Conservation (phyloP, 2,113 vertebrate genomes). For the Gnathonemus longibarbis region DNA sequence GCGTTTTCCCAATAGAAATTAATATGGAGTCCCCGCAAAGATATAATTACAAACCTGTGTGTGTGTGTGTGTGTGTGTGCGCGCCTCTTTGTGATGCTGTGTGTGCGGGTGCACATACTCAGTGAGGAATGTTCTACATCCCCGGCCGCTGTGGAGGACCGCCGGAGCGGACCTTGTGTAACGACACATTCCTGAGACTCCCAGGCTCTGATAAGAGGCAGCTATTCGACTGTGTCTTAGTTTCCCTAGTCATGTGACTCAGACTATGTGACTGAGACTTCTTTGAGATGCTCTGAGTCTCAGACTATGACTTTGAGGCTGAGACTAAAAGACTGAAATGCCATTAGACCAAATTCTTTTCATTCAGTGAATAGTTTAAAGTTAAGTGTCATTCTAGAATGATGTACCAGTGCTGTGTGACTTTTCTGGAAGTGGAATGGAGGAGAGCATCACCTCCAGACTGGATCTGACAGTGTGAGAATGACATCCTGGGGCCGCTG, state of each 20-base stretch:
- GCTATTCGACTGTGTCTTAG: not conserved
- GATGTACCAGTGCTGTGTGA: not conserved
- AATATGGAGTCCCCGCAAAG: no score
- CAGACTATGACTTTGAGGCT: not conserved
- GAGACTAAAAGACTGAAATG: not conserved
- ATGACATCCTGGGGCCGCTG: not conserved
- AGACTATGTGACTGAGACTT: not conserved
- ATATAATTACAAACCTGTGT: not conserved
- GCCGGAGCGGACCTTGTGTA: not conserved
- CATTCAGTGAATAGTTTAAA: not conserved
- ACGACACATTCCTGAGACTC: conserved; percentile 1
- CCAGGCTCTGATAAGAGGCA: conserved; percentile 26
- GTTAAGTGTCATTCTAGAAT: not conserved
- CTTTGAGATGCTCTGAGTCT: not conserved
- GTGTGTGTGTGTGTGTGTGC: conserved; percentile 2
- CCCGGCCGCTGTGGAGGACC: not conserved
- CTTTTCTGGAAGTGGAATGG: not conserved
- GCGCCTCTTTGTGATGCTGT: not conserved
- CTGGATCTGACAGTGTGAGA: not conserved
- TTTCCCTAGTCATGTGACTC: not conserved
- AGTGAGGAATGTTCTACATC: not conserved
- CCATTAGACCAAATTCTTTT: not conserved
- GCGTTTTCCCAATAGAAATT: no score
- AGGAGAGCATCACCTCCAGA: not conserved
- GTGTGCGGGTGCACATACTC: not conserved